Base-by-base conservation (phyloP, 2,797 vertebrate species). In the Arnoldichthys spilopterus region DNA sequence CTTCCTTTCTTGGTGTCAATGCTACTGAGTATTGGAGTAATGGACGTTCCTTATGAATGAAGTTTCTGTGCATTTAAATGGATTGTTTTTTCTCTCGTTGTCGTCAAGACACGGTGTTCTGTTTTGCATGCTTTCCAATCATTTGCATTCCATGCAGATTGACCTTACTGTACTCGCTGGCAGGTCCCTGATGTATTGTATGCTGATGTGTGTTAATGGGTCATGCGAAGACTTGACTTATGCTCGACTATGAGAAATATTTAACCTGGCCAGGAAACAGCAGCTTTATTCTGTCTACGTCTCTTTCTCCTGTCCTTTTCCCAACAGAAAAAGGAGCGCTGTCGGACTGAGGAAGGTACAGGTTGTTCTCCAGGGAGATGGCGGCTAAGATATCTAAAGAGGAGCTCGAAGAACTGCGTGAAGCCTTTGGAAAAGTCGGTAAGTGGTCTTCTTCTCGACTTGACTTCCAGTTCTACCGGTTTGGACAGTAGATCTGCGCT, bases 401-500 rank as follows among this genome's bases (percentile, higher is more conserved):
- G 30, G 98, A 99, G 74, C 87, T 96, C 86, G 96, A 98, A 85
- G 98, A 99, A 84, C 94, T 99, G 88, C 94, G 91, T 69, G 96
- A 97, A 83, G 95, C 95, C 68, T 99, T 99, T 88, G 87, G 79
- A 40, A 97, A 95, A 95, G 93, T 98, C 68, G 98, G 98, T 99
- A 87, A 92, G 94, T 92, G 40, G 66, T 47, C 59, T 63, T 84
- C n/a, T n/a, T n/a, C n/a, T n/a, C n/a, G n/a, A n/a, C n/a, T n/a
- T n/a, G n/a, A n/a, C n/a, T n/a, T n/a, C 74, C 77, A 71, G 72
- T 68, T 62, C 9, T 54, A 58, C 80, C 9, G 26, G 73, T 81
- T 77, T 47, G 26, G 34, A 59, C 59, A 28, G 61, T 59, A 49
- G 53, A 67, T 5, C 37, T 66, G 34, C 58, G 51, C 49, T 13